phyloP scores from a whole-genome alignment of 2,797 vertebrate genomes.

The Clarias laeviceps region DNA sequence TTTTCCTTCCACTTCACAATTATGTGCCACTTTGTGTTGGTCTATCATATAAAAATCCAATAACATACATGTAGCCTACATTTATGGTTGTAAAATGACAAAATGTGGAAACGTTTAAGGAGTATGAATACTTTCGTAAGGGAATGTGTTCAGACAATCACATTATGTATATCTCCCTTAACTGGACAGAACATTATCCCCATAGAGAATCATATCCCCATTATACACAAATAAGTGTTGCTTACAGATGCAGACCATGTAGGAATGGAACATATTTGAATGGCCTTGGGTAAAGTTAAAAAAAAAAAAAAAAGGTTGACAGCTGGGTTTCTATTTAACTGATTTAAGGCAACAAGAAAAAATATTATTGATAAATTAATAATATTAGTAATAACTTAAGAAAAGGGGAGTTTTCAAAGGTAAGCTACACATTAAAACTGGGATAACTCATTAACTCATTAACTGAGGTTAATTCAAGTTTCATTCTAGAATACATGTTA shows the following conservation, averaged over 20 bases:
- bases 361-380: conserved; percentile 29
- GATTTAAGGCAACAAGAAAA: conserved; percentile 50
- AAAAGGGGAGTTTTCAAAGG: background rate
- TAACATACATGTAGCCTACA: too few species aligned
- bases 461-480: background rate
- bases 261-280: conserved; percentile 41
- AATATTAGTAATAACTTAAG: too few species aligned
- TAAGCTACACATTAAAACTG: background rate
- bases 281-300: conserved; percentile 44
- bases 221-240: conserved; percentile 29
- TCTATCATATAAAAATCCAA: too few species aligned
- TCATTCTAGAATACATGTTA: background rate
- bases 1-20: too few species aligned
- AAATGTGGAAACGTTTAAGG: background rate
- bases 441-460: too few species aligned
- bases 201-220: background rate
- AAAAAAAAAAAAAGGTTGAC: background rate
- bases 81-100: too few species aligned
- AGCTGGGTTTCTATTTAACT: conserved; percentile 42
- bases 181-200: conserved; percentile 26
- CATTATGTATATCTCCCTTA: conserved; percentile 32
- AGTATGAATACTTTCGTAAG: too few species aligned
- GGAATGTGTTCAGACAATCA: background rate
- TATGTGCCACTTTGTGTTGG: too few species aligned
- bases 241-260: conserved; percentile 12